Evolutionary conservation across 2,888 invertebrate genomes (phyloP).

Genomic region (Phanerotoma sp.): DNA sequence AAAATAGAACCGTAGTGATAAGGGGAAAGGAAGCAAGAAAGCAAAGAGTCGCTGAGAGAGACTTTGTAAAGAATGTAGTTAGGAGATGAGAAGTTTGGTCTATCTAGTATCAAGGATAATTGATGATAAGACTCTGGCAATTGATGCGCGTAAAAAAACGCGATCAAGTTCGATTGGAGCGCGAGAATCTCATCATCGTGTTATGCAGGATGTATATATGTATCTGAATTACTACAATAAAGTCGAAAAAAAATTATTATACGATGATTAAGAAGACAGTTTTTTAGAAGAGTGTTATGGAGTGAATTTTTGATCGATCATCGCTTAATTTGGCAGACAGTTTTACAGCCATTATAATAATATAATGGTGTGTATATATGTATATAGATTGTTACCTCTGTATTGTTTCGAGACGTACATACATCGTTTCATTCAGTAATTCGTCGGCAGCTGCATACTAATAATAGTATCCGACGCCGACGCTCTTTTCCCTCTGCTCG

Average conservation of each 20-base stretch:
- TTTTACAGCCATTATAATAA: too few species aligned
- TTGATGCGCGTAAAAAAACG: slow-evolving; percentile 15
- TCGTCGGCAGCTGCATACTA: slow-evolving; percentile 51
- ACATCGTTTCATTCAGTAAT: slow-evolving; percentile 49
- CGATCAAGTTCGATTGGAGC: slow-evolving; percentile 18
- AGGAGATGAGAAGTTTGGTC: neutral
- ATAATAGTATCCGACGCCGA: slow-evolving; percentile 49
- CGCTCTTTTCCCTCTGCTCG: slow-evolving; percentile 30
- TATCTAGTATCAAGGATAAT: slow-evolving; percentile 13
- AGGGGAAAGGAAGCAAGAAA: neutral
- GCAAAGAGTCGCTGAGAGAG: too few species aligned
- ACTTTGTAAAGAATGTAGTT: neutral
- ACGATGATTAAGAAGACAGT: too few species aligned
- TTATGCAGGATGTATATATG: too few species aligned
- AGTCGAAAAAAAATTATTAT: too few species aligned
- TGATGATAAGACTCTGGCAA: slow-evolving; percentile 16
- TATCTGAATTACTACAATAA: too few species aligned
- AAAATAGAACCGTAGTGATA: too few species aligned
- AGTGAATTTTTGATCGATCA: too few species aligned
- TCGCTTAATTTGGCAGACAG: too few species aligned
- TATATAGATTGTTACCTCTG: slow-evolving; percentile 14
- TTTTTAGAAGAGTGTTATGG: too few species aligned
- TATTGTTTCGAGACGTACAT: slow-evolving; percentile 49
- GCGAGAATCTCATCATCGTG: slow-evolving; percentile 3
- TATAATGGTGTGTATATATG: slow-evolving; percentile 4